Evolutionary conservation across 2,888 invertebrate species (phyloP), one percentile per base, ranked within the genome.

Genomic region (Icerya purchasi): DNA sequence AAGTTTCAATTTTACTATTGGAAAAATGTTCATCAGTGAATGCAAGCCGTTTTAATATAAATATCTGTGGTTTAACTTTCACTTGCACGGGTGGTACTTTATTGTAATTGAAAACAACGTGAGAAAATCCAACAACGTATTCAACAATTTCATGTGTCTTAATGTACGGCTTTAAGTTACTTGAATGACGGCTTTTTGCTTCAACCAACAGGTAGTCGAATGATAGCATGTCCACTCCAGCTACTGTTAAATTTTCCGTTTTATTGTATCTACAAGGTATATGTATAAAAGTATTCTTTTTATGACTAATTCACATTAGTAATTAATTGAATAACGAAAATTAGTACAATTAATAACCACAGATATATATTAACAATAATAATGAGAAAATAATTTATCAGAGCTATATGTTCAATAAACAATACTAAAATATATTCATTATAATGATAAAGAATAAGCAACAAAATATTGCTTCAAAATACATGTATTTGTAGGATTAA

Each of bases 171-270:
- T 83, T 81, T 65, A 88, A 74, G 64, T 79, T 82, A 5, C 79
- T 72, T 0, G 84, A 85, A 70, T 85, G 84, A 74, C 84, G 86
- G 68, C 82, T 86, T 71, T 84, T 87, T 0, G 84, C 85, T 75
- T 89, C 90, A 25, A 86, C 73, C 60, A 92, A 72, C 55, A 92
- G 74, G 72, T 91, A 86, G 1, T 86, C 83, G 68, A 80, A 91
- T 60, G 76, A 73, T 64, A 79, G 77, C 67, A 87, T 75, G 68
- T 85, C 81, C 50, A 78, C 72, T 66, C 77, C 75, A 23, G 76
- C 82, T 22, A 79, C 75, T 57, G 74, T 73, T 57, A 90, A 69
- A 62, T 82, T 77, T 74, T 92, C 91, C 62, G 80, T 80, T 72
- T 92, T 92, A 67, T 83, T 83, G 68, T 90, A 91, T 54, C 81